Conservation (phyloP, 2,113 vertebrate genomes). For the Oncorhynchus mykiss region DNA sequence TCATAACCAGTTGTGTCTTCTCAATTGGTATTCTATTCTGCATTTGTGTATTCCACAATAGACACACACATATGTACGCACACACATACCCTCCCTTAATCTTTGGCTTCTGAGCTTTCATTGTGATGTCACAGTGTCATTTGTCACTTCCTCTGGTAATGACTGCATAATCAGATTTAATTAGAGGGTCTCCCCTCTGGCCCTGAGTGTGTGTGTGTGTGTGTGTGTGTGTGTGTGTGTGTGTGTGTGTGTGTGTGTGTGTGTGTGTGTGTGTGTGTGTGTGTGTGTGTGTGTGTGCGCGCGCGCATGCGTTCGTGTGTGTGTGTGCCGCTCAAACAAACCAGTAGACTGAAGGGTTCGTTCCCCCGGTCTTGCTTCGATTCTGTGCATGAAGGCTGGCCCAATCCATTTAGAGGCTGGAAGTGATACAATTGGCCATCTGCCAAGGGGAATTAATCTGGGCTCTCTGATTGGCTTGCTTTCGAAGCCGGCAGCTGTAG, state of each 20-base stretch:
- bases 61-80: too few relatives aligned
- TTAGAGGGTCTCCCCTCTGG: background rate
- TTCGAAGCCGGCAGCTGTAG: slow-evolving; percentile 8
- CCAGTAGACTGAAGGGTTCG: background rate
- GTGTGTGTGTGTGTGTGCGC: background rate
- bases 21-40: background rate
- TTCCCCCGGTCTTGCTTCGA: background rate
- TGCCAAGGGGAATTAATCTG: slow-evolving; percentile 18
- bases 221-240: background rate
- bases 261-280: background rate
- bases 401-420: slow-evolving; percentile 19
- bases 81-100: background rate
- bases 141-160: background rate
- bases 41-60: too few relatives aligned
- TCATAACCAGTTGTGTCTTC: background rate
- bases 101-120: background rate
- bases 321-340: background rate
- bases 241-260: too few relatives aligned
- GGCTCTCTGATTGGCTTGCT: slow-evolving; percentile 23
- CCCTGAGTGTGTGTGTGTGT: background rate
- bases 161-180: background rate
- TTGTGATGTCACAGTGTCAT: slow-evolving; percentile 6
- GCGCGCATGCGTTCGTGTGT: background rate
- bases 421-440: slow-evolving; percentile 21
- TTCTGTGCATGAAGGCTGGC: slow-evolving; percentile 2